phyloP scores from a whole-genome alignment of 2,797 vertebrate genomes.

The Knipowitschia caucasica region DNA sequence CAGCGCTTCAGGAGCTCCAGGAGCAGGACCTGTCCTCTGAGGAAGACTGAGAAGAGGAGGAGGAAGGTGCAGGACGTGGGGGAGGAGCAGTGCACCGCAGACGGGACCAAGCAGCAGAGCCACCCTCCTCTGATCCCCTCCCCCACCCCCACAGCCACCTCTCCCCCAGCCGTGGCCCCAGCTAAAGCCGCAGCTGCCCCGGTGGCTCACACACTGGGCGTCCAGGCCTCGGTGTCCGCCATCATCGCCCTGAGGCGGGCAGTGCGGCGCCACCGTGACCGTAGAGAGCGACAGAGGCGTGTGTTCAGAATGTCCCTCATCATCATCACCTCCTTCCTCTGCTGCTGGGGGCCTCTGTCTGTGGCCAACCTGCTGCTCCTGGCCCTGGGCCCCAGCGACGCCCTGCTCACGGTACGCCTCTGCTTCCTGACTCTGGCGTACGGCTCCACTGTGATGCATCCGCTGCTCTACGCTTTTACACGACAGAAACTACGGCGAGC shows the following conservation, averaged over 20 bases:
- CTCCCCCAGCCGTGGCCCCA: conserved; percentile 65
- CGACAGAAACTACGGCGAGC: conserved; percentile 77
- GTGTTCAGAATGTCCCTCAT: conserved; percentile 79
- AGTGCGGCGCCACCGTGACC: conserved; percentile 72
- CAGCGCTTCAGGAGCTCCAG: conserved; percentile 57
- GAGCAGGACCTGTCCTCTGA: conserved; percentile 46
- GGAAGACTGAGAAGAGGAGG: conserved; percentile 50
- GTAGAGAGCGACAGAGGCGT: conserved; percentile 73
- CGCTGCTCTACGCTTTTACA: conserved; percentile 78
- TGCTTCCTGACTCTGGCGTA: conserved; percentile 80
- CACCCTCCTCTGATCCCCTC: conserved; percentile 74
- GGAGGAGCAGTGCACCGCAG: conserved; percentile 50
- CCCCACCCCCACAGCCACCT: conserved; percentile 73
- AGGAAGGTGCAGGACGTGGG: conserved; percentile 40
- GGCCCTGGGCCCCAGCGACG: conserved; percentile 70
- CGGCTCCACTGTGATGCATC: conserved; percentile 76
- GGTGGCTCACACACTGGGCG: conserved; percentile 60
- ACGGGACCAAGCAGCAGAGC: conserved; percentile 68
- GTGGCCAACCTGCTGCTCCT: conserved; percentile 79
- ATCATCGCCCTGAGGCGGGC: conserved; percentile 78
- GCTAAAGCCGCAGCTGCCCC: conserved; percentile 37
- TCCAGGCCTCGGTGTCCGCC: conserved; percentile 78
- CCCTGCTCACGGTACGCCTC: conserved; percentile 72
- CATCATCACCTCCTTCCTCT: conserved; percentile 77
- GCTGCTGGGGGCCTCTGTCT: conserved; percentile 77